Evolutionary conservation across 2,113 vertebrate genomes (phyloP), one percentile per base, ranked within the genome.

Genomic region (Corythoichthys haematopterus): DNA sequence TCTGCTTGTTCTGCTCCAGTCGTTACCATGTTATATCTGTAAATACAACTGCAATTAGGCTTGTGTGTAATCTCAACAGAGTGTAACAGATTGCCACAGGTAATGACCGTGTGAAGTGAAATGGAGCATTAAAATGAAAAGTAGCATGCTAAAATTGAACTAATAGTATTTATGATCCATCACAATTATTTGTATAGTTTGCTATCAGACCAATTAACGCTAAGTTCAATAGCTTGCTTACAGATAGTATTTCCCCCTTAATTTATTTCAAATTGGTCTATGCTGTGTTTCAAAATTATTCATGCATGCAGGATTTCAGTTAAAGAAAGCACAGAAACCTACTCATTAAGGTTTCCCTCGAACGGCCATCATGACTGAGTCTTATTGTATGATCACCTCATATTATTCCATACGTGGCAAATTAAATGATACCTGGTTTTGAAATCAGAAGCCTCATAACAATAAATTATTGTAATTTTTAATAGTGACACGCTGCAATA

Each of bases 21-120:
- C 85, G 88, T 84, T 84, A 71, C 81, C 51, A 63, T 3, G 40
- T 75, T 85, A 84, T 84, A 80, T 90, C 81, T 88, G 82, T 84
- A 83, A 90, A 88, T 85, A 84, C 64, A 83, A 71, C 76, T 80
- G 89, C 84, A 86, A 90, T 91, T 84, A 88, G 75, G 52, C 70
- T 68, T 65, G 78, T 71, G 68, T 84, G 78, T 87, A 85, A 84
- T 87, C 81, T 79, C 57, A 43, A 69, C 70, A 58, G 70, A 16
- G 65, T 81, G 80, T 83, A 88, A 82, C 77, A 73, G 81, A 86
- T 86, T 79, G 85, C 84, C 82, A 88, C 85, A 86, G 81, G 84
- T 88, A 85, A 79, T 1, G 57, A 47, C 45, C 60, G 73, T 46
- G 74, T 77, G 75, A 85, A 85, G 83, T 81, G 72, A 83, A 87